Evolutionary conservation across 2,797 vertebrate species (phyloP), one percentile per base, ranked within the genome.

Genomic region (Zonotrichia albicollis): DNA sequence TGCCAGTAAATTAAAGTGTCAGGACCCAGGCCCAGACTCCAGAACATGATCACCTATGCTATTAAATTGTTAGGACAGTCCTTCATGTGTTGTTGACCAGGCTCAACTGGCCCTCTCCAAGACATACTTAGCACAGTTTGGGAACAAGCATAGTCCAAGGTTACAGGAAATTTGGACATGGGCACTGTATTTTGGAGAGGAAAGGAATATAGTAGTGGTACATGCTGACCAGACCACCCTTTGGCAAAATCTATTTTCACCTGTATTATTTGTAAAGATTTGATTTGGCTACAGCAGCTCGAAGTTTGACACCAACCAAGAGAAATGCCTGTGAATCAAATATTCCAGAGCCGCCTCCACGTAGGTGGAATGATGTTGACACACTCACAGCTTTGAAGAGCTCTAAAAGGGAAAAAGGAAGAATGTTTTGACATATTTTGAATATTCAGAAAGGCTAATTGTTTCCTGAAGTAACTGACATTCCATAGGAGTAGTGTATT

Each of bases 381-480:
- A 92, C 70, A 53, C 84, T 94, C 87, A 55, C 34, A 70, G 54
- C 92, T 95, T 94, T 88, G 87, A 94, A 90, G 94, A 91, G 77
- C 71, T 82, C 91, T 79, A 86, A 94, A 95, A 95, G 82, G 75
- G 46, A 89, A 93, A 93, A 96, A 87, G 61, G 57, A 92, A 94
- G 79, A 94, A 86, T 94, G 87, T 91, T 96, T 86, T 96, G 94
- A 91, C 91, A 84, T 86, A 95, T 92, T 95, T 88, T 93, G 85
- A 95, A 94, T 96, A 97, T 96, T 95, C 95, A 96, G 89, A 93
- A 95, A 84, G 85, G 83, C 30, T 94, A 96, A 97, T 94, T 96
- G 89, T 95, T 97, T 96, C 95, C 95, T 90, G 83, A 90, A 84
- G 85, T 95, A 96, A 91, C 91, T 95, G 94, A 94, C 94, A 96